These are phyloP conservation scores for Clarias platycephalus DNA, from an alignment of 2,797 vertebrate genomes.

Conservation along the genomic window DNA sequence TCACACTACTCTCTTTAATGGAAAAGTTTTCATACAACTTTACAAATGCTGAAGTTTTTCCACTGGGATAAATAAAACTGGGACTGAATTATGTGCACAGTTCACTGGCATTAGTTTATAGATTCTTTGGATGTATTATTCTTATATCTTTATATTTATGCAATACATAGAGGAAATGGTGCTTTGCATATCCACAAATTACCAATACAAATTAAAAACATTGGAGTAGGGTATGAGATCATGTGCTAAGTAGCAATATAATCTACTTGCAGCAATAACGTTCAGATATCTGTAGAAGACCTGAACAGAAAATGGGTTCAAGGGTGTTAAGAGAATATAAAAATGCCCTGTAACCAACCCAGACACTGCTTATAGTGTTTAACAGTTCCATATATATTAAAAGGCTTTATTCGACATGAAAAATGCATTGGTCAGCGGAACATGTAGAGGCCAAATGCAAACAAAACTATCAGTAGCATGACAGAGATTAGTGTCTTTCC, in stretches of 20 bases:
- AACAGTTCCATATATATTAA: constrained; percentile 26
- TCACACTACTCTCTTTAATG: background rate
- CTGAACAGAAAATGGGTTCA: background rate
- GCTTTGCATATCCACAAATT: background rate
- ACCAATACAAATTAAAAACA: background rate
- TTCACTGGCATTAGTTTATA: background rate
- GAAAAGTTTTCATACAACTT: background rate
- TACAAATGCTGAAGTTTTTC: background rate
- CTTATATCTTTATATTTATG: background rate
- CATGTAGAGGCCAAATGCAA: constrained; percentile 39
- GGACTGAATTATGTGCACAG: background rate
- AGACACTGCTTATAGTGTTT: constrained; percentile 39
- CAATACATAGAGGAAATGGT: background rate
- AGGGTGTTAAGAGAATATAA: constrained; percentile 5
- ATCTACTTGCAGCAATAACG: background rate
- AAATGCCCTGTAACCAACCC: constrained; percentile 2
- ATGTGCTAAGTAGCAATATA: background rate
- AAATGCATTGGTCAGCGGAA: constrained; percentile 47
- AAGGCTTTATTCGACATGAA: constrained; percentile 41
- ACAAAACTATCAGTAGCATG: constrained; percentile 57
- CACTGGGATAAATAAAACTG: background rate
- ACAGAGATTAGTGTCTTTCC: constrained; percentile 42
- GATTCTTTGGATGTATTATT: background rate
- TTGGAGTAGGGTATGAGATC: background rate
- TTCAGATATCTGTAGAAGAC: constrained; percentile 12